These are phyloP conservation scores for Argyrosomus regius DNA, from an alignment of 2,797 vertebrate species.

Conservation along the genomic window DNA sequence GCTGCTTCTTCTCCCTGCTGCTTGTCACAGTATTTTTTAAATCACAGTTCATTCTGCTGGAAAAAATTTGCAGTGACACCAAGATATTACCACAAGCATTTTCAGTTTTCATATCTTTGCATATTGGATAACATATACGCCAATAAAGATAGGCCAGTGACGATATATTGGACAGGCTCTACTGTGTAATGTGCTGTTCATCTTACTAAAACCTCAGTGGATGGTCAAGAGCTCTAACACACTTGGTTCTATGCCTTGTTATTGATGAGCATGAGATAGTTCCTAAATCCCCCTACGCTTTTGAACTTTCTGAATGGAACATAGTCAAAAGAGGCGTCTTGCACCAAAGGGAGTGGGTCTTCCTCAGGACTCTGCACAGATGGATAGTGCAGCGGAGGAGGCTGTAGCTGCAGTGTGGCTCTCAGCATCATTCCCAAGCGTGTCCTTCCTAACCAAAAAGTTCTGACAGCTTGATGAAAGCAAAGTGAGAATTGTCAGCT, in stretches of 20 bases:
- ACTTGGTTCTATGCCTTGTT: neutral
- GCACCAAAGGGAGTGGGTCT: neutral
- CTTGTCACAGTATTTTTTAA: too few relatives aligned
- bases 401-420: neutral
- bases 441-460: neutral
- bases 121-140: too few relatives aligned
- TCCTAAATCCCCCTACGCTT: neutral
- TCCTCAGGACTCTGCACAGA: neutral
- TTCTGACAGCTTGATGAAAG: constrained; percentile 9
- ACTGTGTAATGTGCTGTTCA: neutral
- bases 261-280: neutral
- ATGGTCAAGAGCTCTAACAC: neutral
- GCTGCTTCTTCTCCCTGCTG: too few relatives aligned
- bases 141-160: too few relatives aligned
- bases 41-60: too few relatives aligned
- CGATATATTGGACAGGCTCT: too few relatives aligned
- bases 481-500: neutral
- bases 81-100: too few relatives aligned
- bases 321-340: neutral
- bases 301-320: neutral
- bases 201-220: neutral
- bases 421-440: neutral
- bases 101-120: too few relatives aligned
- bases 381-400: neutral
- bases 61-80: too few relatives aligned